Conservation (phyloP, 2,113 vertebrate species). For the Alexandromys fortis region DNA sequence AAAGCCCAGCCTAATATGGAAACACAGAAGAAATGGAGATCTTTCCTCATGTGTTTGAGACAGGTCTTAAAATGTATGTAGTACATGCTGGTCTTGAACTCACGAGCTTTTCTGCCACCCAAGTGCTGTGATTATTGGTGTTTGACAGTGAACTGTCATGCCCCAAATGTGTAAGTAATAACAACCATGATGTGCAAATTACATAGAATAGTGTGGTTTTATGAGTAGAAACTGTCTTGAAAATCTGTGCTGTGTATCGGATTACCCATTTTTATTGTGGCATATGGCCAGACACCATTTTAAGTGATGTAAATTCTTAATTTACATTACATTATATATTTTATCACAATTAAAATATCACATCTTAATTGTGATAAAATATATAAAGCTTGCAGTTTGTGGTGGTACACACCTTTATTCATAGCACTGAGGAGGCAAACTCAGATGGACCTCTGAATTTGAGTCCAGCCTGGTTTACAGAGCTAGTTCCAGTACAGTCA, state of each 20-base stretch:
- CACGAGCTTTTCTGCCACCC: not conserved
- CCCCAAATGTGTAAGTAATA: not conserved
- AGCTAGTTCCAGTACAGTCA: not conserved
- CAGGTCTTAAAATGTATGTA: not conserved
- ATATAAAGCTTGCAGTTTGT: not conserved
- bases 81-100: not conserved
- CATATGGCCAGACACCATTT: not conserved
- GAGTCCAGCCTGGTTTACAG: too few species aligned
- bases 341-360: too few species aligned
- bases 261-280: not conserved
- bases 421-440: not conserved
- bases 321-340: too few species aligned
- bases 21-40: not conserved
- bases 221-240: not conserved
- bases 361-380: not conserved
- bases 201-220: not conserved
- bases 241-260: not conserved
- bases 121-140: not conserved
- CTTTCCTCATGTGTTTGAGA: not conserved
- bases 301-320: not conserved
- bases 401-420: not conserved
- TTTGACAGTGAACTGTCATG: too few species aligned
- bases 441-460: too few species aligned
- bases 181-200: not conserved
- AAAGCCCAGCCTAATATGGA: not conserved